phyloP scores from a whole-genome alignment of 2,113 vertebrate genomes.

The Glaucomys volans region DNA sequence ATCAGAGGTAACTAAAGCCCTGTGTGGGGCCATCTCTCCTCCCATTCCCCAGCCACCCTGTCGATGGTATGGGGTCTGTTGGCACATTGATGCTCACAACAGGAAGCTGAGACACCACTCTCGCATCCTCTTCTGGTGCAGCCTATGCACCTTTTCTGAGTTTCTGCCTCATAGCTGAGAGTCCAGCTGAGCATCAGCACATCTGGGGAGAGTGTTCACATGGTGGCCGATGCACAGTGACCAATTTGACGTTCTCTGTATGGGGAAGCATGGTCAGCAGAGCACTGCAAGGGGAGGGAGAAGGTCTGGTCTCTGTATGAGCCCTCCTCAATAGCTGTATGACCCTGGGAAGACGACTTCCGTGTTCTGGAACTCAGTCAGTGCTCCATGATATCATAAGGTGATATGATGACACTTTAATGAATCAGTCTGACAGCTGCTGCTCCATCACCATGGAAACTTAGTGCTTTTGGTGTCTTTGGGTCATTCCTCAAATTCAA shows the following conservation, averaged over 20 bases:
- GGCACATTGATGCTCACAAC: background rate
- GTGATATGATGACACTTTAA: background rate
- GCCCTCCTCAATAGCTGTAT: background rate
- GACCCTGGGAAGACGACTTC: background rate
- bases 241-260: background rate
- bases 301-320: background rate
- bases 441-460: background rate
- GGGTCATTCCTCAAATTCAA: background rate
- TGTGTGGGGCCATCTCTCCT: background rate
- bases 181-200: background rate
- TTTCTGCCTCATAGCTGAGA: background rate
- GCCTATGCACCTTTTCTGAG: background rate
- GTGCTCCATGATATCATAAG: background rate
- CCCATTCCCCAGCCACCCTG: fast-evolving
- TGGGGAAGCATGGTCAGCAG: fast-evolving
- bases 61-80: background rate
- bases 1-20: background rate
- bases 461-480: background rate
- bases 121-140: background rate
- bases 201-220: background rate
- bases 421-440: too few species aligned
- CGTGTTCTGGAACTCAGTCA: background rate
- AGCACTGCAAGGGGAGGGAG: background rate
- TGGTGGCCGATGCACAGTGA: background rate
- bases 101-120: background rate